Evolutionary conservation across 2,797 vertebrate species (phyloP).

Genomic region (Pseudochirops corinnae): DNA sequence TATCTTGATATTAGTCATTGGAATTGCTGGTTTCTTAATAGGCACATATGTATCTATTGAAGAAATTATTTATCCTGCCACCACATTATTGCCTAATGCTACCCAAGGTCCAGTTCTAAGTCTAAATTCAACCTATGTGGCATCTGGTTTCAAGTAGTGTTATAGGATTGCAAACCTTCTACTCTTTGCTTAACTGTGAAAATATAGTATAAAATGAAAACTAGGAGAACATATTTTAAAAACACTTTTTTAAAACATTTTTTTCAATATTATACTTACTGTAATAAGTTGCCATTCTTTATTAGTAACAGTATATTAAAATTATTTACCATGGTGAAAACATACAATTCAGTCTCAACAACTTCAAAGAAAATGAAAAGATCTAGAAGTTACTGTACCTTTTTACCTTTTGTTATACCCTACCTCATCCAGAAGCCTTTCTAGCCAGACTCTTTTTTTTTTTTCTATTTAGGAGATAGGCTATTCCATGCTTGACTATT

Average conservation of each 20-base stretch:
- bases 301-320: conserved; percentile 16
- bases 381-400: conserved; percentile 29
- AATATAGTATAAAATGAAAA: conserved; percentile 25
- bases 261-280: conserved; percentile 23
- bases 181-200: conserved; percentile 37
- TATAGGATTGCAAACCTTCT: conserved; percentile 33
- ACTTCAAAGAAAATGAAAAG: conserved; percentile 42
- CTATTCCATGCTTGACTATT: neutral
- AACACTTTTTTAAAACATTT: conserved; percentile 4
- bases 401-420: conserved; percentile 38
- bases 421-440: conserved; percentile 41
- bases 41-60: conserved; percentile 90
- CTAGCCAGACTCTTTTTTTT: neutral
- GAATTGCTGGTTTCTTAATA: conserved; percentile 90
- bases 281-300: conserved; percentile 38
- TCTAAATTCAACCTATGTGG: conserved; percentile 78
- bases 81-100: conserved; percentile 47
- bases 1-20: conserved; percentile 86
- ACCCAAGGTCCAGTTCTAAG: conserved; percentile 64
- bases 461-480: neutral
- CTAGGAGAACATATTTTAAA: conserved; percentile 24
- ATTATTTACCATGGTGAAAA: conserved; percentile 24
- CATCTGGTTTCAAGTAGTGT: conserved; percentile 75
- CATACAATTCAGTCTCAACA: conserved; percentile 33
- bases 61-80: conserved; percentile 88